These are phyloP conservation scores for Tribolium freemani DNA, from an alignment of 2,888 invertebrate species.

Conservation along the genomic window DNA sequence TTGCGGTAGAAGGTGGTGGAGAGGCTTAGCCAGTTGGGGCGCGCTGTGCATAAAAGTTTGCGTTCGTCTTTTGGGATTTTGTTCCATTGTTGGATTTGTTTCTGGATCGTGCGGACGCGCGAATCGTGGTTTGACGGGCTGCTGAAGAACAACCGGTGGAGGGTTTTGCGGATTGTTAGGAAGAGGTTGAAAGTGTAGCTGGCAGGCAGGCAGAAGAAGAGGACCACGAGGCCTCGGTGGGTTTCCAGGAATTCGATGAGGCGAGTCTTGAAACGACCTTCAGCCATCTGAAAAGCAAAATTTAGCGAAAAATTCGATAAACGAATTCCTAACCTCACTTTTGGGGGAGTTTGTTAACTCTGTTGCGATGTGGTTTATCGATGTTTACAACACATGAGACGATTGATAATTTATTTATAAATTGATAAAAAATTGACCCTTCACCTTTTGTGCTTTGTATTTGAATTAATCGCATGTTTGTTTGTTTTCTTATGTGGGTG, in stretches of 20 bases:
- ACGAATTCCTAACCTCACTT: constrained; percentile 29
- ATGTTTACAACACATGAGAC: not conserved
- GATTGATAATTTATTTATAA: not conserved
- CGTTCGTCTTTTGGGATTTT: constrained; percentile 67
- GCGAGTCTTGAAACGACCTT: constrained; percentile 9
- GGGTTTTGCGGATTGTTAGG: constrained; percentile 65
- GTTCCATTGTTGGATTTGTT: constrained; percentile 72
- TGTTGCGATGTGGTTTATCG: not conserved
- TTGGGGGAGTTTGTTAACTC: not conserved
- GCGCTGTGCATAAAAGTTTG: constrained; percentile 75
- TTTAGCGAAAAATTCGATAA: not conserved
- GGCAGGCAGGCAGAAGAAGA: constrained; percentile 77
- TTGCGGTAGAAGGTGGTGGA: constrained; percentile 79
- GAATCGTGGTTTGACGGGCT: constrained; percentile 68
- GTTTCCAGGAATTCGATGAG: constrained; percentile 72
- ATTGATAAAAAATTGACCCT: not conserved
- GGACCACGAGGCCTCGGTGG: constrained; percentile 75
- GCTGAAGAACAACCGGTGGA: constrained; percentile 64
- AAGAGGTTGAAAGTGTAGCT: constrained; percentile 74
- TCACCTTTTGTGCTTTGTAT: not conserved
- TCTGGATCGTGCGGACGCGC: constrained; percentile 70
- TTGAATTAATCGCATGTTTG: no score
- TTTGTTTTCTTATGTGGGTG: no score
- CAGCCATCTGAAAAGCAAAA: constrained; percentile 47
- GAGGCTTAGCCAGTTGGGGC: constrained; percentile 80